A percentile compares a stretch with the other conserved stretches of the same genome.
These are phyloP conservation scores for Samia ricini DNA, from an alignment of 1,140 invertebrate species.

Conservation along the genomic window DNA sequence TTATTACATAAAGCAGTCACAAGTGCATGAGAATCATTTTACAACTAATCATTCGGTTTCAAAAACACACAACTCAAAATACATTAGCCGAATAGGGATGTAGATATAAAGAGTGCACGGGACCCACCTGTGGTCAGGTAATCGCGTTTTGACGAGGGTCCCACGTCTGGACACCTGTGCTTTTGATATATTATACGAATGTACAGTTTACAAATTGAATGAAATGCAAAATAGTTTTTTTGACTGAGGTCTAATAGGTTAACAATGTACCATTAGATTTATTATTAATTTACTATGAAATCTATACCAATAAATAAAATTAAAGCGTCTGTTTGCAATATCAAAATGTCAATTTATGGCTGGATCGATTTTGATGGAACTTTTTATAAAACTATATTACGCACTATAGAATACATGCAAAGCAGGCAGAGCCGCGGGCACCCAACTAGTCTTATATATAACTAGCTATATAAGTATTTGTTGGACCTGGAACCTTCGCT, in stretches of 20 bases:
- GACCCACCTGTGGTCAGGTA: conserved; percentile 20
- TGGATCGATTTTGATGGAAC: too few relatives aligned
- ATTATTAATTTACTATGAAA: too few relatives aligned
- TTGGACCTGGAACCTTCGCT: too few relatives aligned
- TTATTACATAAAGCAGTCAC: too few relatives aligned
- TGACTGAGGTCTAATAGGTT: neutral
- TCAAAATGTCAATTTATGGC: too few relatives aligned
- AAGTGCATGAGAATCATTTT: neutral
- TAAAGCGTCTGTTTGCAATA: too few relatives aligned
- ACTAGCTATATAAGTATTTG: too few relatives aligned
- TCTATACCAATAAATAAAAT: too few relatives aligned
- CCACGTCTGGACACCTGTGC: conserved; percentile 24
- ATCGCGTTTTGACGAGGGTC: conserved; percentile 28
- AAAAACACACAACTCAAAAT: neutral
- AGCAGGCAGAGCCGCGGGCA: too few relatives aligned
- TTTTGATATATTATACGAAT: conserved; percentile 26
- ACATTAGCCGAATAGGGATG: conserved; percentile 3
- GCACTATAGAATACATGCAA: too few relatives aligned
- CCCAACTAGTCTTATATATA: too few relatives aligned
- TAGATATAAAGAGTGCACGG: conserved; percentile 24
- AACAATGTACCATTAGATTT: neutral
- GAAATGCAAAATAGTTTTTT: neutral
- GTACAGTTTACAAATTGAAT: neutral
- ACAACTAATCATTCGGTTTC: neutral
- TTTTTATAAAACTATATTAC: too few relatives aligned